These are phyloP conservation scores for Mesitornis unicolor DNA, from an alignment of 2,113 vertebrate genomes.

Conservation along the genomic window DNA sequence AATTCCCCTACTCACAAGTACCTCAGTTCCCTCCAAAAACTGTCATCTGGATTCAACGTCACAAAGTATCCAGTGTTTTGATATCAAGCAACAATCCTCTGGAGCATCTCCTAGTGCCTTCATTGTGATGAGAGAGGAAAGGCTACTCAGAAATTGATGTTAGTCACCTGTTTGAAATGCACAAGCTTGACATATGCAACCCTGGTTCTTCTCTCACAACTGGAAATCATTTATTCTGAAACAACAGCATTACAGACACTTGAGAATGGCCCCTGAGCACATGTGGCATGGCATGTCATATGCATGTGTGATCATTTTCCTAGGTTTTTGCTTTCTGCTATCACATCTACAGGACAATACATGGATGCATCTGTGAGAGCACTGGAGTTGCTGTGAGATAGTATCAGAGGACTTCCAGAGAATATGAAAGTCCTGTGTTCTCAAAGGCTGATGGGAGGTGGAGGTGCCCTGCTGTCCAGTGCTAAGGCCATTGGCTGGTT, in stretches of 20 bases:
- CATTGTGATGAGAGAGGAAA: not conserved
- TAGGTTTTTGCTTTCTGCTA: not conserved
- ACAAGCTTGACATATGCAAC: not conserved
- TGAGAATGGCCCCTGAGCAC: not conserved
- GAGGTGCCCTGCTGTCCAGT: not conserved
- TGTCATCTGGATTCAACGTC: not conserved
- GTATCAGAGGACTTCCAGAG: not conserved
- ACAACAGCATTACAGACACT: not conserved
- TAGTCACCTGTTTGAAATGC: not conserved
- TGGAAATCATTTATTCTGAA: not conserved
- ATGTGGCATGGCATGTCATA: not conserved
- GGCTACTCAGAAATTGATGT: not conserved
- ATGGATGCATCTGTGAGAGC: not conserved
- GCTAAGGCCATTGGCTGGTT: not conserved
- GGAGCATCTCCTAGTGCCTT: not conserved
- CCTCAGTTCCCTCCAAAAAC: not conserved
- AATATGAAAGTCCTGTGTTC: not conserved
- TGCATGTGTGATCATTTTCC: not conserved
- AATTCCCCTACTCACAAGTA: not conserved
- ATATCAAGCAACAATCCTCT: not conserved
- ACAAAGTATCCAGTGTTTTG: not conserved
- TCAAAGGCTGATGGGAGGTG: not conserved
- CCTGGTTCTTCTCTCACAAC: not conserved
- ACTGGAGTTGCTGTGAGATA: not conserved
- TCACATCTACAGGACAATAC: fast-evolving